These are phyloP conservation scores for Himantopus leucocephalus DNA, from an alignment of 2,113 vertebrate genomes.

Conservation along the genomic window DNA sequence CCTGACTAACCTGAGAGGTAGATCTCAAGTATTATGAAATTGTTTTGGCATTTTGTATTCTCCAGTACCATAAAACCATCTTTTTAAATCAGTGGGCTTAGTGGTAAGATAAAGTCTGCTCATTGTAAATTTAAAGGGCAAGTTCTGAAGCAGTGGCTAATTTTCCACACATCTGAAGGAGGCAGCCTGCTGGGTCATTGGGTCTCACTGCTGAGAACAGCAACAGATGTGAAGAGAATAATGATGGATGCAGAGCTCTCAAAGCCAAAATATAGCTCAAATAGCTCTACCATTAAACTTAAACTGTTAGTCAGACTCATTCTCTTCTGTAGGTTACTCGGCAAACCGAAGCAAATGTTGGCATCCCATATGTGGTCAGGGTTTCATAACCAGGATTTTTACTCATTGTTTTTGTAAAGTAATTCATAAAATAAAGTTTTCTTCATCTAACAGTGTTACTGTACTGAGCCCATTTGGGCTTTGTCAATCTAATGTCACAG, in stretches of 20 bases:
- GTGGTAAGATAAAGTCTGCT: background rate
- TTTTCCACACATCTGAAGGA: conserved; percentile 14
- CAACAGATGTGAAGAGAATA: background rate
- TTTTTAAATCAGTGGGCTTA: background rate
- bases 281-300: background rate
- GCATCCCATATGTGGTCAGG: background rate
- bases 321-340: background rate
- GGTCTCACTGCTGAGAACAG: background rate
- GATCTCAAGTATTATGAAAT: background rate
- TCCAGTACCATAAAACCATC: background rate
- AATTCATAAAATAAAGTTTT: background rate
- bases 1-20: background rate
- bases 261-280: background rate
- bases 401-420: background rate
- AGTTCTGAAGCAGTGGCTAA: background rate
- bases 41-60: background rate
- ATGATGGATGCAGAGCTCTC: background rate
- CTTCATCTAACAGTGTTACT: background rate
- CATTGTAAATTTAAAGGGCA: background rate
- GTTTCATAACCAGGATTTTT: background rate
- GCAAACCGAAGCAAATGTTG: background rate
- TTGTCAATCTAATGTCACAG: background rate
- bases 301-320: background rate
- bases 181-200: background rate
- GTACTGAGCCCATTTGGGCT: background rate